A percentile compares a stretch with the other conserved stretches of the same genome.
Conservation (phyloP, 1,140 invertebrate species). For the Pachypeltis micranthus region DNA sequence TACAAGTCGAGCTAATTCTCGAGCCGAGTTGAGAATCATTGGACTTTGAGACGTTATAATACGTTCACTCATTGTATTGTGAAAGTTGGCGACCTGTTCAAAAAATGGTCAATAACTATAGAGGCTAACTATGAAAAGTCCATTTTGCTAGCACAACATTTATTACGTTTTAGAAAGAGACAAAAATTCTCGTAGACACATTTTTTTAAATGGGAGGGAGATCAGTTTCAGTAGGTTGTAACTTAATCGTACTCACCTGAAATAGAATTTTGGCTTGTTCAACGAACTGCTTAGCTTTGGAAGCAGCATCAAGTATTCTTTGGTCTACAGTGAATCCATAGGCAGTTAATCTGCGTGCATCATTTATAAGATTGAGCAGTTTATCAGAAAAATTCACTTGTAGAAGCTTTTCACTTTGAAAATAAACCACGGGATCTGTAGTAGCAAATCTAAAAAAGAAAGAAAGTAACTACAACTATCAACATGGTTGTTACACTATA, state of each 20-base stretch:
- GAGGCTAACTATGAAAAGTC: neutral
- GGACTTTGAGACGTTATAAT: slow-evolving; percentile 92
- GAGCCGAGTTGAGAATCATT: slow-evolving; percentile 86
- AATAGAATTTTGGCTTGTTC: slow-evolving; percentile 71
- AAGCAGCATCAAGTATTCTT: slow-evolving; percentile 49
- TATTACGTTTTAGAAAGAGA: no score
- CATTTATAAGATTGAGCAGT: slow-evolving; percentile 63
- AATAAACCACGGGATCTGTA: slow-evolving; percentile 60
- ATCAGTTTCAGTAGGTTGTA: no score
- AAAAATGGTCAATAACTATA: slow-evolving; percentile 18
- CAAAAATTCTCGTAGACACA: no score
- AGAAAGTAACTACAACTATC: slow-evolving; percentile 5
- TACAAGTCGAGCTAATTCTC: slow-evolving; percentile 79
- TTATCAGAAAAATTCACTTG: slow-evolving; percentile 76
- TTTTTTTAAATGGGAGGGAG: no score
- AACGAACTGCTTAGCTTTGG: slow-evolving; percentile 58
- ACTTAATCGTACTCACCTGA: no score
- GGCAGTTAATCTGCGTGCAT: slow-evolving; percentile 67
- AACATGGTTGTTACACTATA: neutral
- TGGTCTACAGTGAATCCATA: slow-evolving; percentile 67
- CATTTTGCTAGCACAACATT: no score
- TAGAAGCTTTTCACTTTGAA: slow-evolving; percentile 61
- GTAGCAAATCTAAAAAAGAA: slow-evolving; percentile 46
- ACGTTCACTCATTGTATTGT: slow-evolving; percentile 94
- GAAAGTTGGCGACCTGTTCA: slow-evolving; percentile 93